Percentiles rank a stretch among this genome's conserved stretches.
These are phyloP conservation scores for Amblyjoppa proteus DNA, from an alignment of 2,888 invertebrate species.

Conservation along the genomic window DNA sequence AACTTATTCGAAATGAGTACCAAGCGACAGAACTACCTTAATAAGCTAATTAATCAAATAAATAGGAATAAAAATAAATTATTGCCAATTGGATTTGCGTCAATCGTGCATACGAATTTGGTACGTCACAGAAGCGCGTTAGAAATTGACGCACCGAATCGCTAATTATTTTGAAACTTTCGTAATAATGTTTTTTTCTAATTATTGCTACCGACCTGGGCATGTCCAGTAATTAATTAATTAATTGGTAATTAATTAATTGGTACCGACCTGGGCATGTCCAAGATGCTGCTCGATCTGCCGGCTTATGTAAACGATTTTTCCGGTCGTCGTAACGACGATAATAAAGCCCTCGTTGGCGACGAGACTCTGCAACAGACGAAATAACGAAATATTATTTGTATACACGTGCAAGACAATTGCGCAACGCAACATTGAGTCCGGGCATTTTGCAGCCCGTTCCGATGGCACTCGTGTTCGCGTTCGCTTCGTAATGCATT, in stretches of 20 bases:
- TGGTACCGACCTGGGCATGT: conserved; percentile 90
- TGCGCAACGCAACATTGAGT: conserved; percentile 13
- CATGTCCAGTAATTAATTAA: conserved; percentile 87
- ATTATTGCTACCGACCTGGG: conserved; percentile 87
- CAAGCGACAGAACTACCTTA: no score
- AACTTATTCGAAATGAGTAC: no score
- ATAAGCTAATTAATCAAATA: no score
- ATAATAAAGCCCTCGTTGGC: conserved; percentile 92
- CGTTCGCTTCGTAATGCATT: conserved; percentile 5
- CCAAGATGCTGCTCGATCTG: conserved; percentile 94
- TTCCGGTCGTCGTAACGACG: conserved; percentile 92
- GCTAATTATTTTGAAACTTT: no score
- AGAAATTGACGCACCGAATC: no score
- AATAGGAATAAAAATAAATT: no score
- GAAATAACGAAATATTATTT: conserved; percentile 5
- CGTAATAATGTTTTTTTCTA: background rate
- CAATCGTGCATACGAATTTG: no score
- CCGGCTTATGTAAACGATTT: conserved; percentile 94
- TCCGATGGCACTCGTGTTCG: background rate
- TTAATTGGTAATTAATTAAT: background rate
- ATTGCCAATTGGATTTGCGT: no score
- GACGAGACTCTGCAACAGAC: conserved; percentile 85
- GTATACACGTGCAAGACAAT: background rate
- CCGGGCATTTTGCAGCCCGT: background rate
- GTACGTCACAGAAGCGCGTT: no score